Percentiles rank a stretch among this genome's conserved stretches.
These are phyloP conservation scores for Delia radicum DNA, from an alignment of 1,140 invertebrate genomes.

Conservation along the genomic window DNA sequence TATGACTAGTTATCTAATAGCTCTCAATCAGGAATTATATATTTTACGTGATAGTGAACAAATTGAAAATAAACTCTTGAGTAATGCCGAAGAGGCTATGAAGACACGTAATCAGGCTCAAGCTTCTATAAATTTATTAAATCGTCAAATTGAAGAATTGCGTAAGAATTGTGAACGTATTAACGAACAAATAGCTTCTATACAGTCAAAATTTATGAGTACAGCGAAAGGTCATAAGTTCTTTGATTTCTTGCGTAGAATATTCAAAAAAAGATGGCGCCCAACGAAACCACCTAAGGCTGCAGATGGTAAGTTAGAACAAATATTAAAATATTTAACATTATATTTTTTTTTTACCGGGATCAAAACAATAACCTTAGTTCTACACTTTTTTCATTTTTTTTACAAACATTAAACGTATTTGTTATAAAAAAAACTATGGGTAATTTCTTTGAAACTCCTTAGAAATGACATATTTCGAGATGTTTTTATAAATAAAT, in stretches of 20 bases:
- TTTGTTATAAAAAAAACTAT: too few species aligned
- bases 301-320: constrained; percentile 37
- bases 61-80: constrained; percentile 66
- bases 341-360: background rate
- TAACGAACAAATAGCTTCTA: constrained; percentile 61
- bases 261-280: constrained; percentile 76
- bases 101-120: constrained; percentile 51
- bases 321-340: background rate
- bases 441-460: too few species aligned
- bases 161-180: constrained; percentile 61
- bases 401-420: too few species aligned
- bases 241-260: constrained; percentile 69
- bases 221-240: constrained; percentile 72
- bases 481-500: too few species aligned
- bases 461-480: too few species aligned
- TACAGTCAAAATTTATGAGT: constrained; percentile 61
- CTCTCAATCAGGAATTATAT: constrained; percentile 75
- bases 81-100: constrained; percentile 62
- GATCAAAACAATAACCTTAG: too few species aligned
- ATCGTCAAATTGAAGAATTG: constrained; percentile 62
- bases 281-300: constrained; percentile 57
- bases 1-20: constrained; percentile 67
- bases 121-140: constrained; percentile 58
- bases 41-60: constrained; percentile 75
- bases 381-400: too few species aligned